These are phyloP conservation scores for Mycteria americana DNA, from an alignment of 2,797 vertebrate genomes.

Conservation along the genomic window DNA sequence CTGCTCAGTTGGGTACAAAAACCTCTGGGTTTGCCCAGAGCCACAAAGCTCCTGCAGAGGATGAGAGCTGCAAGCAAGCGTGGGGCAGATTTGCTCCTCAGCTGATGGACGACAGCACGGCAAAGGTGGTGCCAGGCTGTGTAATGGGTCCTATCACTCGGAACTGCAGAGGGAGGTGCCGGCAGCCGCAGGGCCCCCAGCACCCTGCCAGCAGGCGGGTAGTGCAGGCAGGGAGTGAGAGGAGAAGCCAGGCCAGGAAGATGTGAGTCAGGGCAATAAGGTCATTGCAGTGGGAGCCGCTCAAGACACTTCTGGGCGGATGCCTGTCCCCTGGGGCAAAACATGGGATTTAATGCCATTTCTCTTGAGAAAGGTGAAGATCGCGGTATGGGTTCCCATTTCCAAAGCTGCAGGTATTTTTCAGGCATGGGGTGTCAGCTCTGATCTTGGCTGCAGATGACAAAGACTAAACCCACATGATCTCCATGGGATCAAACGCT, in stretches of 20 bases:
- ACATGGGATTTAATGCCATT: neutral
- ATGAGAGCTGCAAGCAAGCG: neutral
- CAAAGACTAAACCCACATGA: neutral
- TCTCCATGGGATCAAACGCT: fast-evolving
- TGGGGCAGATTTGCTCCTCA: neutral
- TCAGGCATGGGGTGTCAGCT: neutral
- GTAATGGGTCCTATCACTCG: neutral
- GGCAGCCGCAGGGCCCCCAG: neutral
- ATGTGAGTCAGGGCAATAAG: slow-evolving; percentile 41
- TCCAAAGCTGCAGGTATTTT: neutral
- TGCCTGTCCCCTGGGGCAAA: neutral
- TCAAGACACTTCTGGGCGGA: neutral
- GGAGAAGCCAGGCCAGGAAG: neutral
- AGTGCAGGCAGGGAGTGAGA: neutral
- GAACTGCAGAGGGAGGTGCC: neutral
- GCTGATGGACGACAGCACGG: neutral
- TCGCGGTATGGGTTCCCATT: neutral
- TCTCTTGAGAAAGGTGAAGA: neutral
- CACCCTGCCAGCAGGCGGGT: neutral
- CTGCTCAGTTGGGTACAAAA: neutral
- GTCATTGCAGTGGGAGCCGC: neutral
- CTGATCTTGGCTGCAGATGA: neutral
- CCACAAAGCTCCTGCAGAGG: neutral
- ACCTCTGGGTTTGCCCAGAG: neutral
- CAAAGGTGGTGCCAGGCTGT: neutral